Percentiles rank a stretch among this genome's conserved stretches.
Evolutionary conservation across 2,888 invertebrate species (phyloP).

Genomic region (Pyrochroa serraticornis): DNA sequence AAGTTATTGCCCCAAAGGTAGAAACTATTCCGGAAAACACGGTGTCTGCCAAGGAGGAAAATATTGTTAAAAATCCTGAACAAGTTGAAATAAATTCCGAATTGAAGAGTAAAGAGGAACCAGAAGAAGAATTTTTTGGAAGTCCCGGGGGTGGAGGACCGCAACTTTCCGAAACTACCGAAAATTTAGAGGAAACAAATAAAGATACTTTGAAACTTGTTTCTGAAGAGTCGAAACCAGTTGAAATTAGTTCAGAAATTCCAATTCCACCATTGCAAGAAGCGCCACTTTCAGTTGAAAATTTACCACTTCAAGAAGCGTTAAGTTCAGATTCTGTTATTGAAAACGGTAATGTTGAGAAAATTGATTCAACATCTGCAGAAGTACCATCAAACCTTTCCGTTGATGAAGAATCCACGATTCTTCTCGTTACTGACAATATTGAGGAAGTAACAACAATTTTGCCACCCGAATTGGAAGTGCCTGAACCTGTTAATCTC

Average conservation of each 20-base stretch:
- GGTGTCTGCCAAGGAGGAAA: background rate
- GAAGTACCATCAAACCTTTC: no score
- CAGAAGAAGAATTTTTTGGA: background rate
- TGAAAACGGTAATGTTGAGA: background rate
- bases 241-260: no score
- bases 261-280: no score
- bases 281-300: no score
- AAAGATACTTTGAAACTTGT: background rate
- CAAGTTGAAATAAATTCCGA: background rate
- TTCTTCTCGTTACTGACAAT: background rate
- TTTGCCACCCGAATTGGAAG: slow-evolving; percentile 15
- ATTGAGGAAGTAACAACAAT: slow-evolving; percentile 13
- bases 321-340: no score
- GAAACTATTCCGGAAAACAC: slow-evolving; percentile 7
- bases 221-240: no score
- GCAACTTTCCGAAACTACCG: no score
- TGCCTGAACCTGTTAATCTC: slow-evolving; percentile 18
- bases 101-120: background rate
- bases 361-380: background rate
- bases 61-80: background rate
- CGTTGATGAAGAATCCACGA: background rate
- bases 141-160: slow-evolving; percentile 8
- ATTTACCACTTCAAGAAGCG: no score
- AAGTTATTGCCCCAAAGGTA: slow-evolving; percentile 7
- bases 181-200: slow-evolving; percentile 2